These are phyloP conservation scores for Bombus fervidus DNA, from an alignment of 1,140 invertebrate genomes.

Conservation along the genomic window DNA sequence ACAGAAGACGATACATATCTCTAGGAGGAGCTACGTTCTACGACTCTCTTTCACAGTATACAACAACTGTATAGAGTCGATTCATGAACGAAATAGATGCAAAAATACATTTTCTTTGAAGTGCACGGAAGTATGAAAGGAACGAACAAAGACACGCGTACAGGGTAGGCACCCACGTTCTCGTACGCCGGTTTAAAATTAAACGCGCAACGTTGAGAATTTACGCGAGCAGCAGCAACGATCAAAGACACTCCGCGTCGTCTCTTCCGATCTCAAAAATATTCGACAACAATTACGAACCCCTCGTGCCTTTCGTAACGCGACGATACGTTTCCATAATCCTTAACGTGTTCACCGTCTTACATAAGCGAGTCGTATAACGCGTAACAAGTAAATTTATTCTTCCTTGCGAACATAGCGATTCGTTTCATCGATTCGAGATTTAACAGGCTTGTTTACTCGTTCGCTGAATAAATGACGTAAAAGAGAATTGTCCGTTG, in stretches of 20 bases:
- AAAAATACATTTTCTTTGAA: conserved; percentile 50
- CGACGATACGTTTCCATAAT: conserved; percentile 25
- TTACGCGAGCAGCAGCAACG: conserved; percentile 1
- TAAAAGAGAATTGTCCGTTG: conserved; percentile 13
- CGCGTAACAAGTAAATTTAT: conserved; percentile 44
- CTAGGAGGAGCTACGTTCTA: neutral
- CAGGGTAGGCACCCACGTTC: neutral
- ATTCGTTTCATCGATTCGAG: conserved; percentile 21
- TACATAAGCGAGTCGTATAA: conserved; percentile 17
- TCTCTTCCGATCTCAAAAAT: neutral
- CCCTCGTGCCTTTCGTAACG: conserved; percentile 20
- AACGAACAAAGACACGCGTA: conserved; percentile 23
- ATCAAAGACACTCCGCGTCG: neutral
- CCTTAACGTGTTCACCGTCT: conserved; percentile 10
- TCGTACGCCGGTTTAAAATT: conserved; percentile 26
- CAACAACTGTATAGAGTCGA: neutral
- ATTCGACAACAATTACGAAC: neutral
- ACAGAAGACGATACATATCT: neutral
- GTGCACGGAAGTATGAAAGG: conserved; percentile 43
- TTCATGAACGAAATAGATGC: conserved; percentile 4
- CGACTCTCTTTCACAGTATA: neutral
- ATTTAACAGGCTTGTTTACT: conserved; percentile 46
- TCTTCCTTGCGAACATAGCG: neutral
- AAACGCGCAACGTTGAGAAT: conserved; percentile 2
- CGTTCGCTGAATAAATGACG: conserved; percentile 31